Evolutionary conservation across 2,113 vertebrate species (phyloP).

Genomic region (Psettodes erumei): DNA sequence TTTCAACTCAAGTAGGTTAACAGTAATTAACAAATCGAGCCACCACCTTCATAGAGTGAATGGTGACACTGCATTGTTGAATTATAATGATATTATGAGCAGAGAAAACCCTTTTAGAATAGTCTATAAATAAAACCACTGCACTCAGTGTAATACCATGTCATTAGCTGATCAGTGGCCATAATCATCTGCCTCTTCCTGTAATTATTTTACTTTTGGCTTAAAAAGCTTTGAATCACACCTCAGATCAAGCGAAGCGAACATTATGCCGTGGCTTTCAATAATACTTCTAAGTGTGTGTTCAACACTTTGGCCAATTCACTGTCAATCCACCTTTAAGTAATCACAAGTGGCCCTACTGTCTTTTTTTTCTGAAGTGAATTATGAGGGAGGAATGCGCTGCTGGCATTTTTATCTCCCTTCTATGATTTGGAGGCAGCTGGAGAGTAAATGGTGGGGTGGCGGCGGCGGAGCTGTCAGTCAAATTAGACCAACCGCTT

Average conservation of each 20-base stretch:
- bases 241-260: background rate
- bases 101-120: slow-evolving; percentile 12
- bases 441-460: slow-evolving; percentile 51
- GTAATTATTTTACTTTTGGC: slow-evolving; percentile 20
- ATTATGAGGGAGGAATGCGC: slow-evolving; percentile 65
- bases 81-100: slow-evolving; percentile 5
- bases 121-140: slow-evolving; percentile 18
- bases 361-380: slow-evolving; percentile 39
- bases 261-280: background rate
- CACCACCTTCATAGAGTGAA: background rate
- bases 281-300: slow-evolving; percentile 1
- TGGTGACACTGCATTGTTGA: background rate
- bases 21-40: background rate
- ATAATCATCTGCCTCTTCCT: slow-evolving; percentile 37
- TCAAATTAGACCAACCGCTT: slow-evolving; percentile 53
- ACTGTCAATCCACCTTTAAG: slow-evolving; percentile 53
- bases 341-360: slow-evolving; percentile 38
- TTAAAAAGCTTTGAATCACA: slow-evolving; percentile 4
- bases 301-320: slow-evolving; percentile 44
- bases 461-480: slow-evolving; percentile 58
- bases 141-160: slow-evolving; percentile 33
- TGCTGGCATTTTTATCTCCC: slow-evolving; percentile 64
- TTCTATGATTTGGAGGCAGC: slow-evolving; percentile 56
- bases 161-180: slow-evolving; percentile 27
- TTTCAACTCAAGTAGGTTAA: background rate